phyloP scores from a whole-genome alignment of 2,797 vertebrate genomes.

The Podargus strigoides region DNA sequence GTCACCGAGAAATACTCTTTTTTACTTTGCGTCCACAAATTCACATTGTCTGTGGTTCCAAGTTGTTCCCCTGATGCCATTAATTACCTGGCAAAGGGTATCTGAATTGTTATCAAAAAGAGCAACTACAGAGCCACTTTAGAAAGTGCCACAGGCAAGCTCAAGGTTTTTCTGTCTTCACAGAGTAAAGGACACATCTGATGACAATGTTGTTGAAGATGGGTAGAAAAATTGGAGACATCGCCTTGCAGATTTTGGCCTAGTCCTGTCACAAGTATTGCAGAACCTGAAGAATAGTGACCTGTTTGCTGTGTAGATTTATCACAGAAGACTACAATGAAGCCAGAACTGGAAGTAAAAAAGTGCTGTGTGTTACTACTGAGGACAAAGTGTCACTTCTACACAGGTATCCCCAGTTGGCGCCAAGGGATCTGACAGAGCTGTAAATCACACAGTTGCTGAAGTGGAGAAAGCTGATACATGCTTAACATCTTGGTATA shows the following conservation, averaged over 20 bases:
- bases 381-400: not conserved
- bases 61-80: not conserved
- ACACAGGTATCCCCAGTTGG: not conserved
- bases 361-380: not conserved
- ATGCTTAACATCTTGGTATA: not conserved
- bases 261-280: not conserved
- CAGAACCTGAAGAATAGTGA: not conserved
- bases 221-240: not conserved
- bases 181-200: not conserved
- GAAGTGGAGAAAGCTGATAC: not conserved
- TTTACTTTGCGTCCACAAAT: not conserved
- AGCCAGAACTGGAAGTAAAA: not conserved
- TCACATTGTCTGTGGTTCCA: not conserved
- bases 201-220: not conserved
- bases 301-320: not conserved
- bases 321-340: not conserved
- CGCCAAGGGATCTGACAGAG: not conserved
- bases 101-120: not conserved
- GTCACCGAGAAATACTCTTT: not conserved
- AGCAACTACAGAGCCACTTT: not conserved
- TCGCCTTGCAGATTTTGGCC: not conserved
- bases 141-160: not conserved
- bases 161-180: not conserved
- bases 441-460: not conserved
- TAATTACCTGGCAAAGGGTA: not conserved